Base-by-base conservation (phyloP, 2,797 vertebrate genomes). In the Pipistrellus nathusii region DNA sequence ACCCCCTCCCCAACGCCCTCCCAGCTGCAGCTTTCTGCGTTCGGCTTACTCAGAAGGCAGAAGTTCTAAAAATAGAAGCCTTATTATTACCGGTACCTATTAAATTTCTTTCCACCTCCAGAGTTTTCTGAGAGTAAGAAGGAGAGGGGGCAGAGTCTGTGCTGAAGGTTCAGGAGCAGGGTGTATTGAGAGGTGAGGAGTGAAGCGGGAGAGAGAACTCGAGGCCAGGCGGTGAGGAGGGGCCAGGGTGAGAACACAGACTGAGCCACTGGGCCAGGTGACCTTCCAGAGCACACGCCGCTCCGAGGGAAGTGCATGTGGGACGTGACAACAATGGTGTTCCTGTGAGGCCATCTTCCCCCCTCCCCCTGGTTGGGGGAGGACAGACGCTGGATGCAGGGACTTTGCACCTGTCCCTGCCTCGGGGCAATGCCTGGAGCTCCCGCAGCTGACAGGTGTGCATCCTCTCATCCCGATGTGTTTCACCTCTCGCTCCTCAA, bases 81-180 rank as follows among this genome's bases (percentile, higher is more conserved):
- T 96, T 93, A 94, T 97, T 95, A 96, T 96, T 94, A 91, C 90
- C 13, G n/a, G 38, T 41, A 41, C 38, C 38, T 41, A 94, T 96
- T 96, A 94, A 96, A 95, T 92, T 94, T 90, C 97, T 96, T 96
- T 85, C 96, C 97, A 96, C 97, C 97, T 96, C 94, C 97, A 95
- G 96, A 91, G 90, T 95, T 95, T 96, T 96, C 95, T 96, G 86
- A 97, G 93, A 95, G 95, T 95, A 94, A 96, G 85, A 80, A 94
- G 88, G 93, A 93, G 84, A 95, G 96, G 96, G 92, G 90, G 76
- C 95, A 44, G 85, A 92, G 94, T 86, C 87, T 93, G 94, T 90
- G 92, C 92, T 78, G 38, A 53, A 81, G 88, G 44, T 81, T 94
- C 78, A 13, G 82, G 78, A 86, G 68, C 90, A 90, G 92, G 55